phyloP scores from a whole-genome alignment of 2,797 vertebrate species.

The Syngnathus rostellatus region DNA sequence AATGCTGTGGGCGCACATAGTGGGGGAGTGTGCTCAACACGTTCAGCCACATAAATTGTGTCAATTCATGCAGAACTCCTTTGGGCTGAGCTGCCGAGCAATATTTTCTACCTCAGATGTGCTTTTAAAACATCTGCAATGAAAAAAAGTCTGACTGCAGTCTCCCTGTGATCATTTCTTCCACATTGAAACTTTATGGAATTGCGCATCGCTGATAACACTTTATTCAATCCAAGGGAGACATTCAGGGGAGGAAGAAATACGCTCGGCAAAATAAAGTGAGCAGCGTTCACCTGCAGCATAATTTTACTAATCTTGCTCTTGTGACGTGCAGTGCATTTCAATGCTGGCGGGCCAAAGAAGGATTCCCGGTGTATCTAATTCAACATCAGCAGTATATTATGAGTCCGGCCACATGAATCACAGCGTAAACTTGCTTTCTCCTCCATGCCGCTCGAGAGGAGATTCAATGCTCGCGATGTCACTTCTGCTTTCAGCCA shows the following conservation, averaged over 20 bases:
- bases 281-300: constrained; percentile 15
- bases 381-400: constrained; percentile 51
- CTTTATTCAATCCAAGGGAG: constrained; percentile 3
- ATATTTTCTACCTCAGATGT: constrained; percentile 7
- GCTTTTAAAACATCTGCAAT: constrained; percentile 13
- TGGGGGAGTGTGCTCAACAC: constrained; percentile 7
- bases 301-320: constrained; percentile 3
- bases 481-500: constrained; percentile 60
- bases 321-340: constrained; percentile 16
- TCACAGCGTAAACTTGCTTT: constrained; percentile 46
- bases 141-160: constrained; percentile 4
- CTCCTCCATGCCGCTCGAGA: constrained; percentile 47
- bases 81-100: constrained; percentile 10
- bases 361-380: constrained; percentile 42
- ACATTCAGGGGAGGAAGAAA: not conserved
- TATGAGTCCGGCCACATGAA: constrained; percentile 50
- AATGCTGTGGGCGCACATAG: constrained; percentile 8
- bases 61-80: constrained; percentile 12
- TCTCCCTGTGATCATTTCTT: constrained; percentile 13
- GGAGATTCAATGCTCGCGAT: constrained; percentile 45
- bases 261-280: not conserved
- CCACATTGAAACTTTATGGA: constrained; percentile 11
- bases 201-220: not conserved
- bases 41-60: constrained; percentile 11
- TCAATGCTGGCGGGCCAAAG: constrained; percentile 24